Base-by-base conservation (phyloP, 2,797 vertebrate species). In the Decapterus maruadsi region DNA sequence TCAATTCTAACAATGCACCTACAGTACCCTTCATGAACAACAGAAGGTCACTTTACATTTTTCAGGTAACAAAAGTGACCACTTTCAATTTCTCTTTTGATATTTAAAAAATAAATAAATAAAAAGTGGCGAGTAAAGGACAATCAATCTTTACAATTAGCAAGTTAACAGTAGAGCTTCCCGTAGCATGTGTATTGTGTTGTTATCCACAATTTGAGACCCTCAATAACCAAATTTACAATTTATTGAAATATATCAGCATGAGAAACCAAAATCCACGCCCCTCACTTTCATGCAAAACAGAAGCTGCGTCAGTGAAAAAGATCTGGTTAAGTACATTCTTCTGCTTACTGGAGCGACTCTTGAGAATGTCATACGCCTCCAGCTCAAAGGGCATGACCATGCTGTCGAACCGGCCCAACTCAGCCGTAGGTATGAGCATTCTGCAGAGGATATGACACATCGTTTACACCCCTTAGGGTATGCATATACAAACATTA, bases 351-450 rank as follows among this genome's bases (percentile, higher is more conserved):
- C 97, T 94, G 85, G 97, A 96, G 86, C 96, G 95, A 87, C 91
- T 97, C 90, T 96, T 98, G n/a, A 99, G 96, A 59, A 96, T 94
- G 16, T 96, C 95, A 0, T 98, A 99, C 0, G 98, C 98, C 91
- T 99, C 97, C 83, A 98, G 90, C 85, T 99, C 97, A 90, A 96
- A 95, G 0, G 97, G 97, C 90, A 97, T 95, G 76, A 99, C 97
- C 96, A 99, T 96, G 89, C 96, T 98, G 92, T 99, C 98, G 11
- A 99, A 99, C 31, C 91, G 95, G 22, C 94, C 95, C 85, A 98
- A 72, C 85, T 98, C 97, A 0, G 96, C 92, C 2, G 95, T 92
- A 6, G 96, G 94, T 80, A 99, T 95, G 82, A 96, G 85, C 92
- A 94, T 94, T 82, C 95, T 96, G 86, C 46, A 86, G 22, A 31